Conservation (phyloP, 2,797 vertebrate genomes). For the Sandelia bainsii region DNA sequence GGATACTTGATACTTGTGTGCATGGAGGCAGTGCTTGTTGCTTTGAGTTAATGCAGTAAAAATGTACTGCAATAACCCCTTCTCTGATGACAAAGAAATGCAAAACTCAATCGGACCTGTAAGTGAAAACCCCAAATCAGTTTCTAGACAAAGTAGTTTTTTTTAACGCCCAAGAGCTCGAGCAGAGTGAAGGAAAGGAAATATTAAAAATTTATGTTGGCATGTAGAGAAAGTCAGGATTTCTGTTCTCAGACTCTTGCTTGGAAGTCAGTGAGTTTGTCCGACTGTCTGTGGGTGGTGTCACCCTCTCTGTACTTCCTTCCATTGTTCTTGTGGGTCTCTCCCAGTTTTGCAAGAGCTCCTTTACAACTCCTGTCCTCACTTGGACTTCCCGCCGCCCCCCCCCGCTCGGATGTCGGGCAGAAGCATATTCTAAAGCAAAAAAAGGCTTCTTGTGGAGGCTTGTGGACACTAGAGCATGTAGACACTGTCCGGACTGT, state of each 20-base stretch:
- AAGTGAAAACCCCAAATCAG: slow-evolving; percentile 22
- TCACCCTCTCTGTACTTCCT: slow-evolving; percentile 62
- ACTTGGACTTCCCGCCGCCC: neutral
- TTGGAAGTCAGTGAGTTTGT: slow-evolving; percentile 23
- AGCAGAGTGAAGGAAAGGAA: neutral
- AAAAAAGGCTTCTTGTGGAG: slow-evolving; percentile 14
- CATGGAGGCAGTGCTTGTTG: neutral
- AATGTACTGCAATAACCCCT: neutral
- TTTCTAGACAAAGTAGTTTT: slow-evolving; percentile 18
- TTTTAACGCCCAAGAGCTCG: neutral
- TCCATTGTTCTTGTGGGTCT: slow-evolving; percentile 65
- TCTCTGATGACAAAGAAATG: neutral
- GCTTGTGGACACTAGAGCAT: too few species aligned
- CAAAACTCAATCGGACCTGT: slow-evolving; percentile 16
- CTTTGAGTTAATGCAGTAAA: neutral
- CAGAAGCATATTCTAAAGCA: neutral
- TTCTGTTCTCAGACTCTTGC: slow-evolving; percentile 23
- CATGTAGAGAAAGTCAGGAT: slow-evolving; percentile 26
- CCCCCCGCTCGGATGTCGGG: neutral
- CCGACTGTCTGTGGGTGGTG: slow-evolving; percentile 65
- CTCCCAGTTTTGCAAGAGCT: slow-evolving; percentile 25
- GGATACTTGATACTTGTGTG: neutral
- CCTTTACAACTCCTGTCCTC: slow-evolving; percentile 16
- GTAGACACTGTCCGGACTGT: too few species aligned
- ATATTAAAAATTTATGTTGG: slow-evolving; percentile 56